Evolutionary conservation across 2,797 vertebrate species (phyloP).

Genomic region (Selene dorsalis): DNA sequence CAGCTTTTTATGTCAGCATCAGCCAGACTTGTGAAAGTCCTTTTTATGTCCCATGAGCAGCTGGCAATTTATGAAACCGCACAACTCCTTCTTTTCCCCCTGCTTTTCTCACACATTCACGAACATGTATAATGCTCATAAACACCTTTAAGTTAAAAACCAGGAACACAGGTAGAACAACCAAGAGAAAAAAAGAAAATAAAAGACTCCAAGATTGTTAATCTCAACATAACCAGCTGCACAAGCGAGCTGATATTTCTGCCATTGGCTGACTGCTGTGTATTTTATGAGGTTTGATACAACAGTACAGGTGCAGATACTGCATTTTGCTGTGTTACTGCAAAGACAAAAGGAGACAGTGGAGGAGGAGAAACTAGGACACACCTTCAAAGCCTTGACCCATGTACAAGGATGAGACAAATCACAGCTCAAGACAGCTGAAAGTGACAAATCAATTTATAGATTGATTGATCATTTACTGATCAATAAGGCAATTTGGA

Average conservation of each 20-base stretch:
- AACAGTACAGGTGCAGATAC: conserved; percentile 1
- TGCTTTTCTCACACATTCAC: conserved; percentile 31
- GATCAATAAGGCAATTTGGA: conserved; percentile 60
- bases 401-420: conserved; percentile 31
- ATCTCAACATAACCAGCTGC: background rate
- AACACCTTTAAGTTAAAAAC: conserved; percentile 52
- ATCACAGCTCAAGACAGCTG: conserved; percentile 22
- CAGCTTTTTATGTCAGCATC: conserved; percentile 70
- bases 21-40: conserved; percentile 51
- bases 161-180: background rate
- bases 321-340: background rate
- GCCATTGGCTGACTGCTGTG: background rate
- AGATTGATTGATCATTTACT: conserved; percentile 41
- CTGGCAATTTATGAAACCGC: conserved; percentile 47
- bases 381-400: conserved; percentile 30
- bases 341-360: conserved; percentile 11
- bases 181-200: background rate
- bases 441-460: conserved; percentile 66
- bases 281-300: background rate
- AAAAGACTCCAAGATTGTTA: background rate
- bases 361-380: background rate
- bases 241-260: background rate
- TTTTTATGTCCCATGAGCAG: conserved; percentile 64
- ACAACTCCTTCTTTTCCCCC: conserved; percentile 11
- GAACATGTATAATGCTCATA: conserved; percentile 19